A percentile compares a stretch with the other conserved stretches of the same genome.
phyloP scores from a whole-genome alignment of 2,113 vertebrate genomes.

The Varanus salvator region DNA sequence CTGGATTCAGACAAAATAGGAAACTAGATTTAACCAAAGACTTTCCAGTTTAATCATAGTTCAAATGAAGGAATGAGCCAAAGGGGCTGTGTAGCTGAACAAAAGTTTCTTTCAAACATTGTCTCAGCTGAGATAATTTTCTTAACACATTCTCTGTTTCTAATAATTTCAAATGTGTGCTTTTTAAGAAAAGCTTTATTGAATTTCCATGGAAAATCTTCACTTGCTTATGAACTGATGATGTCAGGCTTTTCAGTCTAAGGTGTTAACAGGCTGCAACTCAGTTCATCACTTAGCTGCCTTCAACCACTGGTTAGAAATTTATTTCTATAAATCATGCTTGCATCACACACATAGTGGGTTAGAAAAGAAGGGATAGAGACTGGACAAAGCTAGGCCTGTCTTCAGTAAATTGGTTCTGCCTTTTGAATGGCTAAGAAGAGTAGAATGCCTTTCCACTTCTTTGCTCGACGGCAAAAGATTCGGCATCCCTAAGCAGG shows the following conservation, averaged over 20 bases:
- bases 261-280: background rate
- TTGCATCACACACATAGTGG: background rate
- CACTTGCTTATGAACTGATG: background rate
- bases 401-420: slow-evolving; percentile 14
- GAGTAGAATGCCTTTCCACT: slow-evolving; percentile 19
- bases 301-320: background rate
- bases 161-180: background rate
- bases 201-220: background rate
- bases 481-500: slow-evolving; percentile 3
- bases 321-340: slow-evolving; percentile 15
- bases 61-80: background rate
- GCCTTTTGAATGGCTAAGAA: slow-evolving; percentile 17
- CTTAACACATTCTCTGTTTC: background rate
- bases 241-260: background rate
- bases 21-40: background rate
- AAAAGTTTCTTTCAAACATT: background rate
- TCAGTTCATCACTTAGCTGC: slow-evolving; percentile 5
- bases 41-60: background rate
- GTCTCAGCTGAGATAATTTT: background rate
- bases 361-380: slow-evolving; percentile 7
- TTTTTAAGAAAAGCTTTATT: background rate
- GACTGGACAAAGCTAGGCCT: slow-evolving; percentile 14
- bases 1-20: background rate
- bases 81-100: background rate
- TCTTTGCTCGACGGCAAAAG: slow-evolving; percentile 7